Evolutionary conservation across 2,888 invertebrate genomes (phyloP).

Genomic region (Drosophila kambysellisi): DNA sequence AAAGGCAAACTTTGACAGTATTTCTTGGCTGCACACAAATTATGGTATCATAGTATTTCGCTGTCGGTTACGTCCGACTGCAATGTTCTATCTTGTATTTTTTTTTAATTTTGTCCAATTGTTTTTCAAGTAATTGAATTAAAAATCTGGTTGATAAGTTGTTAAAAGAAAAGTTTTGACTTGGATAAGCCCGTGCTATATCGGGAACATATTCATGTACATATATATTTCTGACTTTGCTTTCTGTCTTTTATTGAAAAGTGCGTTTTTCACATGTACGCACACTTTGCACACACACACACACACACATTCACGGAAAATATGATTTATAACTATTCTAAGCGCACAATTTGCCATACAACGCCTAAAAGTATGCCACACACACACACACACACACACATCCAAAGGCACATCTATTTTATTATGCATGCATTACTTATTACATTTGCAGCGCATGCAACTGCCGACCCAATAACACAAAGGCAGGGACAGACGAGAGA

Average conservation of each 20-base stretch:
- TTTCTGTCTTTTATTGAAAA: neutral
- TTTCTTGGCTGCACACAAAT: no score
- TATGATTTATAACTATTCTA: conserved; percentile 53
- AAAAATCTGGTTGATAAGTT: neutral
- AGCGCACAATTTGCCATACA: conserved; percentile 50
- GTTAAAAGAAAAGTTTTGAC: neutral
- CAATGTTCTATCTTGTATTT: no score
- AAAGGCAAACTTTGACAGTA: no score
- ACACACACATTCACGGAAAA: conserved; percentile 13
- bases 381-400: conserved; percentile 2
- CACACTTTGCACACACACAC: conserved; percentile 1
- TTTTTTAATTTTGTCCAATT: no score
- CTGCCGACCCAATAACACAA: conserved; percentile 22
- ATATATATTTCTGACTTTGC: neutral
- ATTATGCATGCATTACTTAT: conserved; percentile 64
- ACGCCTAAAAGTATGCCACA: conserved; percentile 50
- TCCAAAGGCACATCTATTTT: conserved; percentile 33
- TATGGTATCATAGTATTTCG: no score
- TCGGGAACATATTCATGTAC: neutral
- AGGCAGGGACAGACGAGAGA: neutral
- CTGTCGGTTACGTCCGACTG: no score
- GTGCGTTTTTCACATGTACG: neutral
- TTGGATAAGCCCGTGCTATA: neutral
- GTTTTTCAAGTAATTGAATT: no score
- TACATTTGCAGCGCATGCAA: conserved; percentile 51